Base-by-base conservation (phyloP, 1,140 invertebrate species). In the Philotrypesis tridentata region DNA sequence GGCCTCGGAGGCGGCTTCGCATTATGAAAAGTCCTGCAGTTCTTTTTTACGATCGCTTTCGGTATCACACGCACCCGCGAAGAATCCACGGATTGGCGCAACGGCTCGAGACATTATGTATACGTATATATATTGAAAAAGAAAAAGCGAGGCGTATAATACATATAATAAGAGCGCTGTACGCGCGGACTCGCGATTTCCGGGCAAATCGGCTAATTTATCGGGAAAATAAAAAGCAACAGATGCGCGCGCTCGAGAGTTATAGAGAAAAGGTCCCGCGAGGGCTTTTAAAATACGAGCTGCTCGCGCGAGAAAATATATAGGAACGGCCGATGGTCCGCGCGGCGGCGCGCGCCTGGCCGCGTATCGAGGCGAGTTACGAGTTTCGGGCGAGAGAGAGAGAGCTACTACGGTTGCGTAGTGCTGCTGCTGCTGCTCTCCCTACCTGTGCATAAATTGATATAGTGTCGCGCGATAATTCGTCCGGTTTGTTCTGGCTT, bases 381-480 rank as follows among this genome's bases (percentile, higher is more conserved):
- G 82, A 84, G 84, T 85, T 84, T 84, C 83, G 81, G 82, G 83
- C 79, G 80, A 74, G 77, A 17, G 21, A n/a, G n/a, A n/a, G n/a
- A n/a, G n/a, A n/a, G n/a, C n/a, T n/a, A n/a, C n/a, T n/a, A n/a
- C n/a, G n/a, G n/a, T n/a, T n/a, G 48, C 21, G 14, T 55, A 5
- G 2, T n/a, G 40, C 12, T 12, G 40, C 40, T 43, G 12, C 12
- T 43, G 7, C 48, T 7, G 6, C 5, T 78, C 67, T 65, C 79
- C 23, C 25, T 27, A 73, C 82, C 77, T 81, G 84, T 82, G 82
- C 83, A 80, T 84, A 72, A 77, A 77, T 82, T 82, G 84, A 81
- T 86, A 85, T 85, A 86, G 84, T 84, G 83, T 84, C 74, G 80
- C 75, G 84, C 29, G 74, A 70, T 79, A 86, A 87, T 86, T 84